These are phyloP conservation scores for Drosophila lacteicornis DNA, from an alignment of 1,140 invertebrate species.

Conservation along the genomic window DNA sequence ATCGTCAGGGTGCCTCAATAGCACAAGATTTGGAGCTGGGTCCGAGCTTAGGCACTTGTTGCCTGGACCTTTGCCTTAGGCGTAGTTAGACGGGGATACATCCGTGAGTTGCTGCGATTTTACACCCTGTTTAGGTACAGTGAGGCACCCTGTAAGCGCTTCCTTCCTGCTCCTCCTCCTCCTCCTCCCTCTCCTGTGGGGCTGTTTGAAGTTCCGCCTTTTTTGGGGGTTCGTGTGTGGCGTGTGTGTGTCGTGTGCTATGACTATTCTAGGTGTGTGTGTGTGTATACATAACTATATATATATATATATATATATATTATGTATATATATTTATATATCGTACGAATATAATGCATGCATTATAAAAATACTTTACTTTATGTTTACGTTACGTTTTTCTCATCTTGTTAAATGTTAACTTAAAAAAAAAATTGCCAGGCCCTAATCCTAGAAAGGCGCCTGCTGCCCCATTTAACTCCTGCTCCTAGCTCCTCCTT, in stretches of 20 bases:
- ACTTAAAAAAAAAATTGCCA: conserved; percentile 80
- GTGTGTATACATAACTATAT: conserved; percentile 62
- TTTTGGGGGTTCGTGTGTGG: conserved; percentile 23
- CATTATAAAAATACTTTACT: conserved; percentile 84
- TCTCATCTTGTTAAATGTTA: conserved; percentile 58
- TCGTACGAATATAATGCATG: conserved; percentile 84
- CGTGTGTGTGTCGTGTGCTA: conserved; percentile 38
- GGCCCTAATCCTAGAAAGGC: conserved; percentile 59
- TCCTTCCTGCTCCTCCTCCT: not conserved
- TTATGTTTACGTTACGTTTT: conserved; percentile 51
- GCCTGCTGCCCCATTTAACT: conserved; percentile 32
- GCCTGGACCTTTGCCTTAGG: not conserved
- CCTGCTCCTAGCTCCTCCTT: conserved; percentile 2
- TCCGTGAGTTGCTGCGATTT: not conserved
- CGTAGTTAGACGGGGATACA: no score
- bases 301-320: conserved; percentile 58
- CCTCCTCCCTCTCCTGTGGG: not conserved
- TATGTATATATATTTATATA: conserved; percentile 62
- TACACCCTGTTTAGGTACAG: conserved; percentile 20
- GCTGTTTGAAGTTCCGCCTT: conserved; percentile 55
- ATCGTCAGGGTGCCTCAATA: conserved; percentile 30
- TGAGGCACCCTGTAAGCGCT: conserved; percentile 40
- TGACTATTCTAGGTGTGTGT: conserved; percentile 37
- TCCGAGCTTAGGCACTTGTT: conserved; percentile 27
- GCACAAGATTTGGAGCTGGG: not conserved